These are phyloP conservation scores for Lepeophtheirus nordmannii DNA, from an alignment of 2,888 invertebrate species.

Conservation along the genomic window DNA sequence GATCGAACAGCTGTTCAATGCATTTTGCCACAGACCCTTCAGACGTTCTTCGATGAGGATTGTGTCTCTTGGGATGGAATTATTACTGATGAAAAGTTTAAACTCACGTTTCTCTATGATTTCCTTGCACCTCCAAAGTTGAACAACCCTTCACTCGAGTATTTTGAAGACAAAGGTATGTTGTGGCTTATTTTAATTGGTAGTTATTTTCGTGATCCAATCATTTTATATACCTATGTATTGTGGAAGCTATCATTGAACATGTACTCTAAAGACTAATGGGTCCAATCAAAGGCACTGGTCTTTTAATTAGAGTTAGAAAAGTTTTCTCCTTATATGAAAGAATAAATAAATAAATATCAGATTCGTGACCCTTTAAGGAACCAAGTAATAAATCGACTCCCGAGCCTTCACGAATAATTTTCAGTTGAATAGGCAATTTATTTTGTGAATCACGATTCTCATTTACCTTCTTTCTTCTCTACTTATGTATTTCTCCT, in stretches of 20 bases:
- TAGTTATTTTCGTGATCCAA: too few relatives aligned
- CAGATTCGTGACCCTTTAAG: background rate
- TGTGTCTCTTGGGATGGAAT: constrained; percentile 52
- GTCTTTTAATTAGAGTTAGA: too few relatives aligned
- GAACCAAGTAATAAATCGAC: too few relatives aligned
- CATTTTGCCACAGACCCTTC: constrained; percentile 50
- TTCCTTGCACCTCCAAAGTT: constrained; percentile 46
- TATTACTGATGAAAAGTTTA: constrained; percentile 50
- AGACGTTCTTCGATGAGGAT: constrained; percentile 55
- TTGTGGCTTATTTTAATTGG: background rate
- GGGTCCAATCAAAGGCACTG: too few relatives aligned
- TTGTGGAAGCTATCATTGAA: too few relatives aligned
- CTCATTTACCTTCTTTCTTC: background rate
- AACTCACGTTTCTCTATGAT: constrained; percentile 55
- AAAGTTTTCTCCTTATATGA: too few relatives aligned
- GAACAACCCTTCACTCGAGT: background rate
- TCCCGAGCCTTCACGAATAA: too few relatives aligned
- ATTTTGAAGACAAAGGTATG: background rate
- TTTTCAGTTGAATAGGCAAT: background rate
- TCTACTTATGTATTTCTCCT: too few relatives aligned
- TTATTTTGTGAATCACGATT: constrained; percentile 3
- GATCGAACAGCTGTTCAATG: constrained; percentile 53
- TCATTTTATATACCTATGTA: too few relatives aligned
- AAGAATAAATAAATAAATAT: too few relatives aligned
- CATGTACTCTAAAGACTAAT: too few relatives aligned